Evolutionary conservation across 2,888 invertebrate genomes (phyloP).

Genomic region (Tetranychus truncatus): DNA sequence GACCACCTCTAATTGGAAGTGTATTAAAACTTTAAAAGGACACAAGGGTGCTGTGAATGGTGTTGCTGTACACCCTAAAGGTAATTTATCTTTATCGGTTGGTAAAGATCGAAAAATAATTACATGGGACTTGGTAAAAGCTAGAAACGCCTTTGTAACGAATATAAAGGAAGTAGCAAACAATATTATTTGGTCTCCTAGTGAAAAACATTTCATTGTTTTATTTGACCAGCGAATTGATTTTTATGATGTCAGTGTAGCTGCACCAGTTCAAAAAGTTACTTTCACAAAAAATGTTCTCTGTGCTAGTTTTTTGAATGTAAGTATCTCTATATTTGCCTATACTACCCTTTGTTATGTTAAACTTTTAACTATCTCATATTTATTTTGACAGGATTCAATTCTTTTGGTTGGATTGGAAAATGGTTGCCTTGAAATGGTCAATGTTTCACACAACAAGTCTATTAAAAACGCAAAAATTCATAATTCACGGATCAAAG

Average conservation of each 20-base stretch:
- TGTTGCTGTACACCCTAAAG: conserved; percentile 66
- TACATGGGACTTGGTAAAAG: conserved; percentile 87
- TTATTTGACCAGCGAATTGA: conserved; percentile 52
- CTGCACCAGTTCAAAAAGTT: conserved; percentile 49
- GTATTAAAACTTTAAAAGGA: conserved; percentile 50
- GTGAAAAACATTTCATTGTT: conserved; percentile 55
- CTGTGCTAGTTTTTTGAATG: conserved; percentile 46
- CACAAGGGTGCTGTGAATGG: conserved; percentile 51
- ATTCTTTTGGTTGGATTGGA: not conserved
- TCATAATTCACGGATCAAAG: not conserved
- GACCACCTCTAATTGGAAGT: conserved; percentile 61
- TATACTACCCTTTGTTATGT: not conserved
- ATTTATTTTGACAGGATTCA: not conserved
- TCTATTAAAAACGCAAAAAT: not conserved
- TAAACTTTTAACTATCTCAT: not conserved
- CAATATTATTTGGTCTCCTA: conserved; percentile 48
- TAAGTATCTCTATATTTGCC: not conserved
- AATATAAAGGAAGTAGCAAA: conserved; percentile 45
- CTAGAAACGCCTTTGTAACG: conserved; percentile 70
- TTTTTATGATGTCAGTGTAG: conserved; percentile 57
- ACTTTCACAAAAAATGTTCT: conserved; percentile 50
- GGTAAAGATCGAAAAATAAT: conserved; percentile 58
- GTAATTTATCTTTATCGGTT: conserved; percentile 67
- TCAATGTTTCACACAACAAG: not conserved
- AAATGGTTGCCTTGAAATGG: not conserved